Evolutionary conservation across 2,113 vertebrate genomes (phyloP), one percentile per base, ranked within the genome.

Genomic region (Oriolus oriolus): DNA sequence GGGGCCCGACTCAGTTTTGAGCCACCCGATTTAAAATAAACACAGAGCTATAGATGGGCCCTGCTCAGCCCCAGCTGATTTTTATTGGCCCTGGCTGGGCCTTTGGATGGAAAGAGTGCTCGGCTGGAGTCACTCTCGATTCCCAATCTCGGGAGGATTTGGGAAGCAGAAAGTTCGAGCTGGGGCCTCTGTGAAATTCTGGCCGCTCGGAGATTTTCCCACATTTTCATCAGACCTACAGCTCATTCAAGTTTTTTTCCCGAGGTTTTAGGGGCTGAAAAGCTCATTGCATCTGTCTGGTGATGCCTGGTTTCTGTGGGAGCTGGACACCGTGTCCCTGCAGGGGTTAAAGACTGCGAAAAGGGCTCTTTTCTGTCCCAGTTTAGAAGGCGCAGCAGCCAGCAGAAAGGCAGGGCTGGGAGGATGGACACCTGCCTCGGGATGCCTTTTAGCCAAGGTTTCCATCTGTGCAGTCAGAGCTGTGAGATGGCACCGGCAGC

Each of bases 21-120:
- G 86, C 69, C 79, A 75, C 79, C 69, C 31, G 0, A 77, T 90
- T 39, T 31, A 90, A 93, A 96, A 89, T 37, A 95, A 96, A 93
- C 83, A 73, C 47, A 3, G 87, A 52, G 87, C 87, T 76, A 2
- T 10, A 20, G 94, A 87, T 6, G 15, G 76, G 66, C 79, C 39
- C 2, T 45, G 49, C 84, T 84, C 0, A 0, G 44, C 79, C 73
- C 28, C 94, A 24, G 73, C 79, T 95, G 96, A 93, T 86, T 94
- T 84, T 92, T 90, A 90, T 94, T 35, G 1, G 59, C 27, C n/a
- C 73, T 1, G 41, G 33, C 50, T 24, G 76, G 63, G 70, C 0
- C 4, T 24, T 47, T 90, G 49, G 70, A 22, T 91, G 84, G 57
- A 53, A 87, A 35, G 84, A 89, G 96, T 6, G 1, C 52, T 65